These are phyloP conservation scores for Tragelaphus imberbis DNA, from an alignment of 2,113 vertebrate genomes.

Conservation along the genomic window DNA sequence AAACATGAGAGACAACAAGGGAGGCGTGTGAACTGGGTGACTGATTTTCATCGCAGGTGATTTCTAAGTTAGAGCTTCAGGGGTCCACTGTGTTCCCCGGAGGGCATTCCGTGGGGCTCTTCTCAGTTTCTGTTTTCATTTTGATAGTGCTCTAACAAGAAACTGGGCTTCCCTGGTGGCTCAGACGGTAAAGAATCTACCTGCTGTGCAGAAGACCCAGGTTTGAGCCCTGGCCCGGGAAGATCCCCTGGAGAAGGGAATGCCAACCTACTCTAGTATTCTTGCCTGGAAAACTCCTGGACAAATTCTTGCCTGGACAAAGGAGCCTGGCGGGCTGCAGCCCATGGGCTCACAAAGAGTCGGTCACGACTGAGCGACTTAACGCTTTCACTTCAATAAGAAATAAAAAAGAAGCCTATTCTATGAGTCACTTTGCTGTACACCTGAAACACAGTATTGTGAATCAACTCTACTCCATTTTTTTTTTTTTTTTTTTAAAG, in stretches of 20 bases:
- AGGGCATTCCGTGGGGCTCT: not conserved
- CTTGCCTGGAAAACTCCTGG: not conserved
- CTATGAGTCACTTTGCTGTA: not conserved
- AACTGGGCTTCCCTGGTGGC: not conserved
- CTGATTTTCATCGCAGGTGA: not conserved
- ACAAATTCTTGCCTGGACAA: not conserved
- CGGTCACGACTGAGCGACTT: not conserved
- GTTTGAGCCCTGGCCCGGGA: not conserved
- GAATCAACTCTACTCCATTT: not conserved
- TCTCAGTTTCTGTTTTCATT: not conserved
- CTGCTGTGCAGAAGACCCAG: not conserved
- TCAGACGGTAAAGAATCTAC: not conserved
- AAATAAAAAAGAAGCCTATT: not conserved
- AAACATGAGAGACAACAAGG: not conserved
- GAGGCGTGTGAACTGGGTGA: not conserved
- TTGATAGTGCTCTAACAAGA: not conserved
- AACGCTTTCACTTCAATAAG: not conserved
- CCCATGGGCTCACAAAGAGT: not conserved
- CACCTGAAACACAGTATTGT: not conserved
- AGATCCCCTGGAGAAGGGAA: not conserved
- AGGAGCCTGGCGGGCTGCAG: not conserved
- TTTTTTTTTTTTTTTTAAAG: not conserved
- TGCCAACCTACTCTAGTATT: not conserved
- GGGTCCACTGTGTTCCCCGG: not conserved
- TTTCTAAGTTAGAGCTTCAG: not conserved